Evolutionary conservation across 2,797 vertebrate species (phyloP).

Genomic region (Malurus splendens): DNA sequence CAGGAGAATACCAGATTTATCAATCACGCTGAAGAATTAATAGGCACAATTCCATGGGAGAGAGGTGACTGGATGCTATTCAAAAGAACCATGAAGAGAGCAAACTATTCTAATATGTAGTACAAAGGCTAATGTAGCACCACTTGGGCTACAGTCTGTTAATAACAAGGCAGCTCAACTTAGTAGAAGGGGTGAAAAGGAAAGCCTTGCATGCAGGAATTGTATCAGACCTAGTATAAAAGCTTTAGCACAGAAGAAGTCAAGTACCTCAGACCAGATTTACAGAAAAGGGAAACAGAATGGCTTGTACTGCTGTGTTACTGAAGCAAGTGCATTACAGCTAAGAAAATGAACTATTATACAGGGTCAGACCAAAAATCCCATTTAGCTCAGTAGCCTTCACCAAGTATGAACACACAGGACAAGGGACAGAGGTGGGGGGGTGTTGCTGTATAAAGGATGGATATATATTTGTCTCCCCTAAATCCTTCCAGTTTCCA

Average conservation of each 20-base stretch:
- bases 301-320: accelerated
- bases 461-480: background rate
- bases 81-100: background rate
- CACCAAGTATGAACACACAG: background rate
- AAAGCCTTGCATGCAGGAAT: background rate
- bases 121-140: background rate
- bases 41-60: background rate
- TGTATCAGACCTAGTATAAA: background rate
- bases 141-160: background rate
- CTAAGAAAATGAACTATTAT: background rate
- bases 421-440: accelerated
- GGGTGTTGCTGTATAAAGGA: background rate
- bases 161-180: background rate
- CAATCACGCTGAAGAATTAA: background rate
- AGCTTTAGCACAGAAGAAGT: background rate
- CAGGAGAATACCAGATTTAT: background rate
- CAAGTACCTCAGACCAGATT: background rate
- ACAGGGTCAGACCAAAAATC: background rate
- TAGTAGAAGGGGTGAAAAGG: background rate
- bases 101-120: background rate
- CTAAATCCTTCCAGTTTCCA: background rate
- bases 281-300: background rate
- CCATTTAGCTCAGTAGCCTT: background rate
- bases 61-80: background rate
- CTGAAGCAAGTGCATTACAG: background rate